Evolutionary conservation across 2,888 invertebrate genomes (phyloP), one percentile per base, ranked within the genome.

Genomic region (Nymphalis c-album): DNA sequence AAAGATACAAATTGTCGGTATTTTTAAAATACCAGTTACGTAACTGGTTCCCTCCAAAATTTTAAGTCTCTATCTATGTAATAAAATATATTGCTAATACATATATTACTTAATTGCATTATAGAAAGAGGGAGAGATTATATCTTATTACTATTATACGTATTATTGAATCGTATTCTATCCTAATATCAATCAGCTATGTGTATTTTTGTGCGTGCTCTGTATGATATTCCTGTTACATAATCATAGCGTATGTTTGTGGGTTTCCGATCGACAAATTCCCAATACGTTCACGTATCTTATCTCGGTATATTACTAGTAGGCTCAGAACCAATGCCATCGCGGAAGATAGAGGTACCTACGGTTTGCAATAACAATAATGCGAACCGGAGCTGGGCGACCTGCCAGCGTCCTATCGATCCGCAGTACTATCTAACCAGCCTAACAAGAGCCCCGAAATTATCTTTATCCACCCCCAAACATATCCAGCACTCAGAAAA

Each of bases 351-450:
- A 86, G 73, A 74, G 76, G 76, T 76, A 76, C 70, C 74, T 75
- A 74, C 85, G 85, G 84, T 81, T 85, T 83, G 90, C 90, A 90
- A 91, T 91, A 91, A 91, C 91, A 91, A 91, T 91, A 91, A 91
- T 90, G 91, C 85, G 90, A 89, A 84, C 83, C 86, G 86, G 82
- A 85, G 87, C 87, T 88, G 90, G 91, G 91, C 91, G 90, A 88
- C 88, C 88, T 91, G 91, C 91, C 91, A 91, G 91, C 84, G 81
- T 85, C 80, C 85, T 90, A 91, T 91, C 90, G 91, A 91, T 91
- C 76, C 78, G 69, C 80, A 79, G 78, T 78, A 79, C 78, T 79
- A 82, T 82, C 80, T 76, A 79, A 81, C 91, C 90, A 90, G 74
- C 72, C 59, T 76, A 83, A 76, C 74, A 69, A 80, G 91, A 88